Evolutionary conservation across 2,888 invertebrate species (phyloP).

Genomic region (Tromatobia lineatoria): DNA sequence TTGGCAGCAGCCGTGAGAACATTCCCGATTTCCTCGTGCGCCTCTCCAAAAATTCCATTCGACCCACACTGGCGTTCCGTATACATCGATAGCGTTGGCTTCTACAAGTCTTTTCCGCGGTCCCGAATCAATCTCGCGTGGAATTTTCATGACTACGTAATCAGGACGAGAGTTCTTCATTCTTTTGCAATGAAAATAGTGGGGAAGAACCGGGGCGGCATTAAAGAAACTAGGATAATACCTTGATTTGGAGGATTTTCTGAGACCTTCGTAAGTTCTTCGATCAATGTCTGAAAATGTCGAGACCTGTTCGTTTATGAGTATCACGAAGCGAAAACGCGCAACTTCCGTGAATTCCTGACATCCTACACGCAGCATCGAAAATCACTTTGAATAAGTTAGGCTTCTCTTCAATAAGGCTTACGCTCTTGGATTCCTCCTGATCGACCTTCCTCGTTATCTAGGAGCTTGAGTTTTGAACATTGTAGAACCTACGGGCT

Average conservation of each 20-base stretch:
- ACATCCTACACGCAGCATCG: too few relatives aligned
- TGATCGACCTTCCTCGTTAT: too few relatives aligned
- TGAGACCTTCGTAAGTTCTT: not conserved
- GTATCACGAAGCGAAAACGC: too few relatives aligned
- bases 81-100: conserved; percentile 10
- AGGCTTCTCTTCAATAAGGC: too few relatives aligned
- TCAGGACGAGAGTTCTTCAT: conserved; percentile 44
- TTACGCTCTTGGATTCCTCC: too few relatives aligned
- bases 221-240: not conserved
- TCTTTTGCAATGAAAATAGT: not conserved
- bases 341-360: too few relatives aligned
- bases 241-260: not conserved
- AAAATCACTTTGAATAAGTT: too few relatives aligned
- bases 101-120: conserved; percentile 18
- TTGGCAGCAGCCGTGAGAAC: conserved; percentile 37
- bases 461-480: too few relatives aligned
- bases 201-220: not conserved
- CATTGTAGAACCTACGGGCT: too few relatives aligned
- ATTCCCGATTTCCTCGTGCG: conserved; percentile 42
- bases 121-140: conserved; percentile 52
- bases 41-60: conserved; percentile 33
- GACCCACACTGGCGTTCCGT: not conserved
- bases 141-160: conserved; percentile 59
- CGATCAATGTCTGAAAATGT: too few relatives aligned
- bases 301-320: too few relatives aligned